Conservation (phyloP, 2,113 vertebrate genomes). For the Orthonyx spaldingii region DNA sequence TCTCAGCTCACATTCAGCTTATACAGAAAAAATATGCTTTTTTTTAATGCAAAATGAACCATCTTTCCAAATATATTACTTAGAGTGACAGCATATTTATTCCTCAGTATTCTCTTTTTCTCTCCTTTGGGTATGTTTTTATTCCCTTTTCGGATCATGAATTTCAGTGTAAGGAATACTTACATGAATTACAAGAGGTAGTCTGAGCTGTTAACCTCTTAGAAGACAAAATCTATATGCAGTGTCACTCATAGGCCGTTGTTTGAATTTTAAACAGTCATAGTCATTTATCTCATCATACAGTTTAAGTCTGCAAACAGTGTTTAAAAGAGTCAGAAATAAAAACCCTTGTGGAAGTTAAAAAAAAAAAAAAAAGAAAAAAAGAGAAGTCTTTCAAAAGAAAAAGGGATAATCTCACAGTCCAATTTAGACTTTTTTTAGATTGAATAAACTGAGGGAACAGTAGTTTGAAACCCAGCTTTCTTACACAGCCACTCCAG, state of each 20-base stretch:
- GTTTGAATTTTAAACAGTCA: background rate
- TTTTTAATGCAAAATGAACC: background rate
- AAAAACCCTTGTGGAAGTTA: background rate
- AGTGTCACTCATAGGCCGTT: background rate
- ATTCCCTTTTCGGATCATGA: background rate
- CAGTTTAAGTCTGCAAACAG: background rate
- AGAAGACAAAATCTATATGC: background rate
- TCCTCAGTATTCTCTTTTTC: background rate
- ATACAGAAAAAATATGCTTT: accelerated
- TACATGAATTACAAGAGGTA: background rate
- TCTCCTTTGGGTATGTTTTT: background rate
- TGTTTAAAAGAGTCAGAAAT: background rate
- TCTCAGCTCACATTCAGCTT: background rate
- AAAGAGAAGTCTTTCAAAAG: background rate
- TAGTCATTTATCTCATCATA: background rate
- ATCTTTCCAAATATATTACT: background rate
- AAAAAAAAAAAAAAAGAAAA: background rate
- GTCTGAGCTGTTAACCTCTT: background rate
- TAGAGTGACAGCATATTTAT: background rate
- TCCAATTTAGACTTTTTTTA: background rate
- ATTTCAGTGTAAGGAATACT: background rate
- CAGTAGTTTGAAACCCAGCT: background rate
- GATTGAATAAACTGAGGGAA: background rate
- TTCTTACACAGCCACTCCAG: background rate
- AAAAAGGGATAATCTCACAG: background rate